These are phyloP conservation scores for Caenorhabditis virilis DNA, from an alignment of 2,888 invertebrate genomes.

Conservation along the genomic window DNA sequence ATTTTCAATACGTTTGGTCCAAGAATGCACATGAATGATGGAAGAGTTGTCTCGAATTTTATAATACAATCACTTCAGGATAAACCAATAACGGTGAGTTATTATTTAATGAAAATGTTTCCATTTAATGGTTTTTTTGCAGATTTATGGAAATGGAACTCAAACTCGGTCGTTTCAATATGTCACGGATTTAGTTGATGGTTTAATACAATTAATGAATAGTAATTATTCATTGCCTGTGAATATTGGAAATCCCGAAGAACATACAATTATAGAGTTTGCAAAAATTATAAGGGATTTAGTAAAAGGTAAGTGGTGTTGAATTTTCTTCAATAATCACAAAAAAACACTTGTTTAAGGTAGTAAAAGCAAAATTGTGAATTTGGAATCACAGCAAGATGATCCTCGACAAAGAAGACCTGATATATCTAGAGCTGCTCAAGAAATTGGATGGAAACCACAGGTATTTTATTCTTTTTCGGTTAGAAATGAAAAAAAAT, in stretches of 20 bases:
- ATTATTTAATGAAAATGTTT: not conserved
- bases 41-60: slow-evolving; percentile 96
- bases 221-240: slow-evolving; percentile 88
- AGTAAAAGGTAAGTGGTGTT: slow-evolving; percentile 70
- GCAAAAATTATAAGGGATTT: slow-evolving; percentile 72
- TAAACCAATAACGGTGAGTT: slow-evolving; percentile 84
- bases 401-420: slow-evolving; percentile 93
- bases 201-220: slow-evolving; percentile 87
- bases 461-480: too few relatives aligned
- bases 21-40: slow-evolving; percentile 97
- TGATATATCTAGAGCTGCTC: slow-evolving; percentile 86
- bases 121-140: slow-evolving; percentile 52
- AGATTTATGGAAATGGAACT: slow-evolving; percentile 73
- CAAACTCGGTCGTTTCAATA: slow-evolving; percentile 94
- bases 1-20: slow-evolving; percentile 99
- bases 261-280: slow-evolving; percentile 86
- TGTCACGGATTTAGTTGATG: slow-evolving; percentile 93
- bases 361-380: slow-evolving; percentile 79
- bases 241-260: slow-evolving; percentile 96
- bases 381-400: slow-evolving; percentile 86
- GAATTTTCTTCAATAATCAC: not conserved
- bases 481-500: slow-evolving; percentile 67
- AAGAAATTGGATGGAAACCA: slow-evolving; percentile 87
- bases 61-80: slow-evolving; percentile 93
- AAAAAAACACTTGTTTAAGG: not conserved